Base-by-base conservation (phyloP, 2,113 vertebrate species). In the Pteronura brasiliensis region DNA sequence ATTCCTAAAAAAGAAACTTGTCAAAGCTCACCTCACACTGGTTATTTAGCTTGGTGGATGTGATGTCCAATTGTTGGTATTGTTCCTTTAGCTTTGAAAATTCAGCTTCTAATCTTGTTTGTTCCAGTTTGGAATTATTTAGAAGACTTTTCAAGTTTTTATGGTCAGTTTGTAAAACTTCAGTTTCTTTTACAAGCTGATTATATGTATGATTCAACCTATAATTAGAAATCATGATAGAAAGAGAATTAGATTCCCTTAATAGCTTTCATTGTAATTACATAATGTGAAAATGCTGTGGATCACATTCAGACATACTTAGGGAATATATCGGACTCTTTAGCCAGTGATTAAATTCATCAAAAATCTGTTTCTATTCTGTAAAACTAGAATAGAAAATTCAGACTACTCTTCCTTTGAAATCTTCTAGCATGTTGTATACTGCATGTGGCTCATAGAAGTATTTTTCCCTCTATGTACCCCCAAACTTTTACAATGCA, bases 61-160 rank as follows among this genome's bases (percentile, higher is more conserved):
- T 99, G 97, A 99, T 99, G 98, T 99, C 99, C 98, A 99, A 98
- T 93, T 99, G 99, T 96, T 99, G 99, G 97, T 99, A 99, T 72
- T 99, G 99, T 81, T 99, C 99, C 94, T 99, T 99, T 47, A 99
- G 99, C 96, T 99, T 99, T 83, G 99, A 99, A 98, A 99, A 99
- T 77, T 99, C 99, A 0, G 99, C 99, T 99, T 99, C 99, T 98
- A 99, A 98, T 59, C 99, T 99, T 83, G 99, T 99, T 98, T 99
- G 99, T 49, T 99, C 99, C 96, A 99, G 98, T 97, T 99, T 99
- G 82, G 99, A 99, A 81, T 97, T 99, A 98, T 99, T 99, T 96
- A 99, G 36, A 90, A 99, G 99, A 20, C 98, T 99, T 99, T 99
- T 99, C 83, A 99, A 87, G 93, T 98, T 99, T 98, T 99, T 99